Base-by-base conservation (phyloP, 2,797 vertebrate species). In the Helarctos malayanus region DNA sequence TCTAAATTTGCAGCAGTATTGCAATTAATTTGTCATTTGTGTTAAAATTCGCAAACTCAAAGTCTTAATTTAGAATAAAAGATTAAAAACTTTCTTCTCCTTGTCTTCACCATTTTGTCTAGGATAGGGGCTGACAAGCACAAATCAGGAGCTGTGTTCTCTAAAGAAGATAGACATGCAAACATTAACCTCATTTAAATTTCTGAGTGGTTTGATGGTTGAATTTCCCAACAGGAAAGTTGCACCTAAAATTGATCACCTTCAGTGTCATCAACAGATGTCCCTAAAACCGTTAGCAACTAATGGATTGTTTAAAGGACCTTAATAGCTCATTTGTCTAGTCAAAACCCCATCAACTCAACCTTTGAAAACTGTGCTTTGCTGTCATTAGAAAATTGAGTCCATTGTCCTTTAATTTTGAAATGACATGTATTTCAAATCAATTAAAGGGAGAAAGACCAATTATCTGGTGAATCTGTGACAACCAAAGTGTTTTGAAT, bases 181-280 rank as follows among this genome's bases (percentile, higher is more conserved):
- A 45, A 3, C 54, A 82, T 88, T 93, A 94, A 92, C 95, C 65
- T 90, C 54, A 12, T 63, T 93, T 93, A 85, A 94, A 92, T 97
- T 94, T 97, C 95, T 94, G 61, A 94, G 61, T 91, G 45, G 92
- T 92, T 97, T 95, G 96, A 82, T 35, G 52, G 95, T 95, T 98
- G 92, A 95, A 97, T 98, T 98, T 98, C 98, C 89, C 97, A 98
- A 89, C 73, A 97, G 89, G 97, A 94, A 98, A 98, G 96, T 87
- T 88, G 97, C 94, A 97, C 96, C 98, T 98, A 97, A 98, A 98
- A 97, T 98, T 98, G 97, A 98, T 98, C 97, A 98, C 96, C 93
- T 98, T 98, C 96, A 97, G 94, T 98, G 97, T 98, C 98, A 98
- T 98, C 98, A 98, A 98, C 98, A 98, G 98, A 98, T 99, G 98